Base-by-base conservation (phyloP, 2,113 vertebrate genomes). In the Trematocara unimaculatum region DNA sequence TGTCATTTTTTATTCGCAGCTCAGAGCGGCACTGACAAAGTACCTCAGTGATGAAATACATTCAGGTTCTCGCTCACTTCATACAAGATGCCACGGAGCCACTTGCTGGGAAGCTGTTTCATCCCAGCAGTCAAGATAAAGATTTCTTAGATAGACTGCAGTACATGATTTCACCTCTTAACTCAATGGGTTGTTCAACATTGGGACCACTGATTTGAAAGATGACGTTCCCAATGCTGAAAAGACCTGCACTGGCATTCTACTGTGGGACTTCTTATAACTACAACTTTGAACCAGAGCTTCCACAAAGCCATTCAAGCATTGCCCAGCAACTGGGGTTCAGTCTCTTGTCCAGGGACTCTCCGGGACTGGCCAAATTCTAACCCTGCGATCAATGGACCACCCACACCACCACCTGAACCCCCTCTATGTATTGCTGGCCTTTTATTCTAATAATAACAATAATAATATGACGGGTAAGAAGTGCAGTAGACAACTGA, bases 191-290 rank as follows among this genome's bases (percentile, higher is more conserved):
- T 85, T 86, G 89, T 56, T 45, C 18, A 4, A n/a, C 47, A 64
- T 38, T 85, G 14, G 42, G 87, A 83, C 84, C 77, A 88, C 77
- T 94, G 85, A 85, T 67, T 89, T 84, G 80, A 88, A 81, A 82
- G 54, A 90, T 88, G 60, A 78, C 3, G 54, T 33, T 42, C 12
- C 3, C 64, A 70, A 70, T 5, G 29, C 3, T 64, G 60, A 38
- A 64, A 38, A 13, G 18, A 38, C 60, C 60, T 38, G 18, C 33
- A 67, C 18, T 38, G 62, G 6, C 62, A 13, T 13, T 31, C 23
- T 74, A 51, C 10, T 77, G 17, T 77, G 45, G 45, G 14, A 51
- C 26, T 8, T 51, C 72, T n/a, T 49, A 0, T 49, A 1, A n/a
- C 45, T 31, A 49, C 15, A 74, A 29, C 42, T 49, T 77, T 33